A percentile compares a stretch with the other conserved stretches of the same genome.
These are phyloP conservation scores for Pseudorhombus dupliciocellatus DNA, from an alignment of 2,113 vertebrate species.

Conservation along the genomic window DNA sequence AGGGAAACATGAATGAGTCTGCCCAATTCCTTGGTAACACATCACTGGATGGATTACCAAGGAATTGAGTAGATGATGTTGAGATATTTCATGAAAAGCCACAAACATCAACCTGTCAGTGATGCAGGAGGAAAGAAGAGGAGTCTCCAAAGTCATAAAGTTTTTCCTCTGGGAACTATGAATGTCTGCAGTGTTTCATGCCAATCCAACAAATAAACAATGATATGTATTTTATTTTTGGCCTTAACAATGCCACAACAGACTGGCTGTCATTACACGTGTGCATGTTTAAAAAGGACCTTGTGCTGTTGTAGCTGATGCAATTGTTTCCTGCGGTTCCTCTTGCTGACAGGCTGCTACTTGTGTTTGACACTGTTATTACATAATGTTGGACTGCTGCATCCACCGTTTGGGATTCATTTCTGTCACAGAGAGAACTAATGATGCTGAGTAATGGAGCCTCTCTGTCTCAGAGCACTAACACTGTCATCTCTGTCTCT, in stretches of 20 bases:
- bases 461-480: conserved; percentile 30
- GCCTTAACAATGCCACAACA: not conserved
- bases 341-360: conserved; percentile 13
- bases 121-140: not conserved
- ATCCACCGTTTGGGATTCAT: conserved; percentile 39
- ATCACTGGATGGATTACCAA: not conserved
- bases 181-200: not conserved
- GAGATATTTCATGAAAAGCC: too few species aligned
- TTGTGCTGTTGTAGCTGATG: conserved; percentile 18
- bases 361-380: conserved; percentile 61
- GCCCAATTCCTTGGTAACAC: not conserved
- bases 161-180: not conserved
- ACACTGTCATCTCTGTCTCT: conserved; percentile 24
- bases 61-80: too few species aligned
- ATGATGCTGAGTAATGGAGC: conserved; percentile 50
- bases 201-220: not conserved
- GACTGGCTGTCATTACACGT: not conserved
- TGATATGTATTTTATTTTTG: not conserved
- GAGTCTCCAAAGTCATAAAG: not conserved
- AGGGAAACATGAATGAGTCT: too few species aligned
- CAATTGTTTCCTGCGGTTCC: conserved; percentile 25
- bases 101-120: not conserved
- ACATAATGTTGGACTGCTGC: conserved; percentile 49
- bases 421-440: conserved; percentile 44
- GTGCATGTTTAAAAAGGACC: conserved; percentile 19